Evolutionary conservation across 2,797 vertebrate species (phyloP), one percentile per base, ranked within the genome.

Genomic region (Champsocephalus esox): DNA sequence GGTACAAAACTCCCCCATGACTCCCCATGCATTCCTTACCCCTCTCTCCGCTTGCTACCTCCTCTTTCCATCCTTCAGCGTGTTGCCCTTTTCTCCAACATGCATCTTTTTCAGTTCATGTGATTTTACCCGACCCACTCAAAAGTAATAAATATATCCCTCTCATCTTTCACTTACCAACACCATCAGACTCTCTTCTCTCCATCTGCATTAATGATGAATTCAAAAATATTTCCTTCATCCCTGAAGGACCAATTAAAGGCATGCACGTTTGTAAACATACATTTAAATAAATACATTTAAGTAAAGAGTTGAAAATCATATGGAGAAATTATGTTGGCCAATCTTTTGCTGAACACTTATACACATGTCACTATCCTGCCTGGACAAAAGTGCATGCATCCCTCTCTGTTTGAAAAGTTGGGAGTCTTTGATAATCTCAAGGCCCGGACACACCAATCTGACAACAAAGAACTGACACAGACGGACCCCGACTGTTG

Each of bases 1-100:
- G 70, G 80, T 87, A 89, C 79, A 80, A 79, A 87, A 83, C 80
- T 90, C 81, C 83, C 85, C 68, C 70, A 81, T 68, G 78, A 80
- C 79, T 82, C 52, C 55, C 64, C 79, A 74, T 77, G 50, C 70
- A 50, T 72, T 63, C 70, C 57, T 77, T 54, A 75, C 71, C 78
- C 64, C 63, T 71, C 51, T 78, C 59, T 76, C 75, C 70, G 34
- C 65, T 85, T 89, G 79, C 85, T 69, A 81, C 81, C 81, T 88
- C 64, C 70, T 78, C 70, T 86, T 79, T 84, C 49, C 80, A 63
- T 87, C 73, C 72, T 78, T 71, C 48, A 59, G 43, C 72, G 59
- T 60, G 17, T 57, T 84, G 69, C 52, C 82, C 54, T 84, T 80
- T 87, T 63, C 72, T 76, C 50, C 65, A 48, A 70, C 81, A 81